These are phyloP conservation scores for Pipa parva DNA, from an alignment of 2,113 vertebrate species.

Conservation along the genomic window DNA sequence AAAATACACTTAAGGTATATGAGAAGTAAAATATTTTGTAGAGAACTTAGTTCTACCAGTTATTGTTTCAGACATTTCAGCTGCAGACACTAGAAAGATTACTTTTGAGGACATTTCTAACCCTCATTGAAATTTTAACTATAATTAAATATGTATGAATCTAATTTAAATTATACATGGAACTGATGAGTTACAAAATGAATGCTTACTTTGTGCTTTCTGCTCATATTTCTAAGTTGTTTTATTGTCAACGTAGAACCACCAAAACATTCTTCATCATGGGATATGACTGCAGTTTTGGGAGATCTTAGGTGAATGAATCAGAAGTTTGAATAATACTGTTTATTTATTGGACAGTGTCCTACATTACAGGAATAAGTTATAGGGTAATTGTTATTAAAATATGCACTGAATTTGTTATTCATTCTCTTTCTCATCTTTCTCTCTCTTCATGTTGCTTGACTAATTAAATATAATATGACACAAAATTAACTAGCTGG, in stretches of 20 bases:
- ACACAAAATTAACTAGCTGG: slow-evolving; percentile 36
- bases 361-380: slow-evolving; percentile 33
- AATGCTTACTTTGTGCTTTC: slow-evolving; percentile 39
- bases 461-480: slow-evolving; percentile 38
- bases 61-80: slow-evolving; percentile 25
- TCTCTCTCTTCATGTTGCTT: slow-evolving; percentile 33
- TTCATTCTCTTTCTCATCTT: slow-evolving; percentile 33
- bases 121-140: slow-evolving; percentile 33
- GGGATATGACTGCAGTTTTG: slow-evolving; percentile 18
- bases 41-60: slow-evolving; percentile 24
- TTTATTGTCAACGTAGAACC: slow-evolving; percentile 26
- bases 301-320: slow-evolving; percentile 23
- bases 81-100: slow-evolving; percentile 25
- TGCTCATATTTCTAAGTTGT: slow-evolving; percentile 33
- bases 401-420: slow-evolving; percentile 38
- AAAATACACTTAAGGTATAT: slow-evolving; percentile 8
- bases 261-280: slow-evolving; percentile 15
- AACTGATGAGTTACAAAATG: slow-evolving; percentile 41
- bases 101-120: slow-evolving; percentile 35
- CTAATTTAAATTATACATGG: slow-evolving; percentile 39
- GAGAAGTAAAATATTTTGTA: background rate
- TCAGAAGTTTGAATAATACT: slow-evolving; percentile 34
- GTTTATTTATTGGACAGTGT: slow-evolving; percentile 39
- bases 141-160: slow-evolving; percentile 40
- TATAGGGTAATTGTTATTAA: slow-evolving; percentile 42